Evolutionary conservation across 2,888 invertebrate species (phyloP), one percentile per base, ranked within the genome.

Genomic region (Melanostoma scalare): DNA sequence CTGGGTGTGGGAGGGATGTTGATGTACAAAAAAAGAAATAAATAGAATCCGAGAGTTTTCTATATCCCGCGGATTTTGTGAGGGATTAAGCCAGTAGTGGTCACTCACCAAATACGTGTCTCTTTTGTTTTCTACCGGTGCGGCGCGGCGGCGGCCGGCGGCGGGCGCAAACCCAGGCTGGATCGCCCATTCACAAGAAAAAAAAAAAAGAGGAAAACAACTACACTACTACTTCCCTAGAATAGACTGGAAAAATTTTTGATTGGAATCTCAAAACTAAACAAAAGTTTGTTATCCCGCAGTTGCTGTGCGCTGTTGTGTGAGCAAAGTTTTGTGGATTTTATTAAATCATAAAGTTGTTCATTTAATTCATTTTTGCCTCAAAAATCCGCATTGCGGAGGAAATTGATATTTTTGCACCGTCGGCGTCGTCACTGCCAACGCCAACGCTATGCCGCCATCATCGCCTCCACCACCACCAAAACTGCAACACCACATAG

Each of bases 241-340:
- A 56, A 33, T 71, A 35, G 69, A 55, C 38, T 58, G 60, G 48
- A 33, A 60, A 72, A 69, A 65, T 74, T 84, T 79, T 84, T 84
- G 84, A 84, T 84, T 84, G 84, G 71, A 84, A 75, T 84, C 79
- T 74, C 74, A 44, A 84, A 84, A 79, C 84, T 84, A 84, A 84
- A 84, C 84, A 84, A 84, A 84, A 63, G 60, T 79, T 84, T 79
- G 65, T 77, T 78, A 78, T 82, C 53, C 67, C 55, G 44, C 58
- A 73, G 65, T 67, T 53, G 53, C 53, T 46, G 40, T 31, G 46
- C 6, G 31, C 42, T 10, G 55, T 60, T 67, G 20, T 56, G 10
- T 46, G 30, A 10, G 44, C 31, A 52, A 61, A 44, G 69, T 55
- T 69, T 65, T 53, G 4, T 53, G 36, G 67, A 31, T 63, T 82